Percentiles rank a stretch among this genome's conserved stretches.
phyloP scores from a whole-genome alignment of 2,113 vertebrate species.

The Sander vitreus region DNA sequence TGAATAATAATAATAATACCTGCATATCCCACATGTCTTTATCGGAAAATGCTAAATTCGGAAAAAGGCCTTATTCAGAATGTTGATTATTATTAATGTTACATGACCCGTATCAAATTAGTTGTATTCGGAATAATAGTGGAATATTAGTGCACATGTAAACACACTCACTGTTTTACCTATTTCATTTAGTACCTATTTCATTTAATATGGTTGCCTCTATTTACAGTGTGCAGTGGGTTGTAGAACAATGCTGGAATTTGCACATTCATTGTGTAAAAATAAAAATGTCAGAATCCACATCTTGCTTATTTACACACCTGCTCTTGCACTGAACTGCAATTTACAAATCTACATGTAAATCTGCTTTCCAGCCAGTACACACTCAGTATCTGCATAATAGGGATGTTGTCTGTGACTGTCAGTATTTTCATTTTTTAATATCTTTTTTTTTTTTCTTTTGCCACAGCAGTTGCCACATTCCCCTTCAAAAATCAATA shows the following conservation, averaged over 20 bases:
- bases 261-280: slow-evolving; percentile 9
- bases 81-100: too few species aligned
- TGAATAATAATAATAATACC: too few species aligned
- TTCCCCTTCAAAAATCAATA: not conserved
- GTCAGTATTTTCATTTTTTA: slow-evolving; percentile 4
- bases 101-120: too few species aligned
- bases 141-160: too few species aligned
- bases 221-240: not conserved
- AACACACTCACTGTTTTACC: too few species aligned
- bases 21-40: too few species aligned
- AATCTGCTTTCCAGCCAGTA: slow-evolving; percentile 9
- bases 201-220: not conserved
- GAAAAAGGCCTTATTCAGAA: too few species aligned
- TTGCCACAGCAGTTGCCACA: not conserved
- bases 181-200: too few species aligned
- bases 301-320: slow-evolving; percentile 23
- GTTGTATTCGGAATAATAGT: too few species aligned
- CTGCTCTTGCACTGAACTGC: not conserved
- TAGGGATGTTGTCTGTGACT: not conserved
- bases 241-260: not conserved
- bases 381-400: not conserved
- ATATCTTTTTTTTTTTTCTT: too few species aligned
- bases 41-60: too few species aligned
- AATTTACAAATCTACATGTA: slow-evolving; percentile 43
- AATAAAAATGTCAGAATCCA: slow-evolving; percentile 6